These are phyloP conservation scores for Drosophila prostipennis DNA, from an alignment of 2,888 invertebrate species.

Conservation along the genomic window DNA sequence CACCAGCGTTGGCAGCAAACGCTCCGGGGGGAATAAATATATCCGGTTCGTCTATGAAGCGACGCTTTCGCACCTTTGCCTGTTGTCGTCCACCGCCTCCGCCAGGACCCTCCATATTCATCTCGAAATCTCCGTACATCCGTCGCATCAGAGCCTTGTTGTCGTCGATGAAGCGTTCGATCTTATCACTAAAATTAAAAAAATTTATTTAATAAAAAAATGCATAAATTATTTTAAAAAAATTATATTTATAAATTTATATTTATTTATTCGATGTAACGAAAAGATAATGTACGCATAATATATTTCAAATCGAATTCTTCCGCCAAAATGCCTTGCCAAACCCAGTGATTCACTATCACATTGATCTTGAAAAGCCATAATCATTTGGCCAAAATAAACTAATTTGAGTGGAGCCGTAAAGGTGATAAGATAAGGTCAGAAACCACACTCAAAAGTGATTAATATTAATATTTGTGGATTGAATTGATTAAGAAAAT, in stretches of 20 bases:
- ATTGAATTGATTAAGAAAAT: slow-evolving; percentile 8
- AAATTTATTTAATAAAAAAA: neutral
- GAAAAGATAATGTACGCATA: no score
- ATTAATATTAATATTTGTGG: neutral
- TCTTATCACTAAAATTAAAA: slow-evolving; percentile 88
- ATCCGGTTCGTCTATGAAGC: slow-evolving; percentile 83
- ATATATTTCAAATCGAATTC: neutral
- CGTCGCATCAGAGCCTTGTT: slow-evolving; percentile 96
- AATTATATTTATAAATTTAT: no score
- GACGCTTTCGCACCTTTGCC: slow-evolving; percentile 81
- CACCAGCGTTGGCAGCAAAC: slow-evolving; percentile 86
- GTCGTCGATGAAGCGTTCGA: slow-evolving; percentile 96
- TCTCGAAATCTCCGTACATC: slow-evolving; percentile 96
- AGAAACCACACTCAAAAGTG: slow-evolving; percentile 1
- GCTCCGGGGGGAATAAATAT: slow-evolving; percentile 85
- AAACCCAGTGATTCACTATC: neutral
- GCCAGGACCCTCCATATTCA: slow-evolving; percentile 84
- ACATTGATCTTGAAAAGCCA: slow-evolving; percentile 8
- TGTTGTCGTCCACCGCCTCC: slow-evolving; percentile 67
- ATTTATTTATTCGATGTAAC: no score
- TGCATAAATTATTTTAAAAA: neutral
- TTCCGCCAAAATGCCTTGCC: neutral
- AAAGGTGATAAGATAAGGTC: slow-evolving; percentile 20
- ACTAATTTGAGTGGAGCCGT: slow-evolving; percentile 1
- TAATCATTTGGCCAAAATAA: slow-evolving; percentile 14